Percentiles rank a stretch among this genome's conserved stretches.
phyloP scores from a whole-genome alignment of 2,888 invertebrate genomes.

The Rhodophaea formosa region DNA sequence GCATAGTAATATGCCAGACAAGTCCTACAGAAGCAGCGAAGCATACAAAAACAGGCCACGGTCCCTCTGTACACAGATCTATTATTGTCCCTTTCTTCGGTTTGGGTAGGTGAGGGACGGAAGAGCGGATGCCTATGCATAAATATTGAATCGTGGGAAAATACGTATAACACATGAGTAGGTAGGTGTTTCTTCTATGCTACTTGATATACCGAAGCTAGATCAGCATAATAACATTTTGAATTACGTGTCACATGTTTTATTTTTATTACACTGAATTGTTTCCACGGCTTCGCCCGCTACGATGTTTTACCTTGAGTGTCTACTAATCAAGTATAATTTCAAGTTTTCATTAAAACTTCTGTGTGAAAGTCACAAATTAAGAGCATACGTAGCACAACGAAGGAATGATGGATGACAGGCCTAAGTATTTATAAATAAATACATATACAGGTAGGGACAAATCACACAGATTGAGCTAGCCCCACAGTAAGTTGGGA shows the following conservation, averaged over 20 bases:
- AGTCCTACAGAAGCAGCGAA: constrained; percentile 36
- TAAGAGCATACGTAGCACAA: too few species aligned
- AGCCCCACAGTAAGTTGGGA: too few species aligned
- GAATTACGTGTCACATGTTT: neutral
- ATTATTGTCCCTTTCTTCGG: constrained; percentile 37
- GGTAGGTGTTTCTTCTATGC: constrained; percentile 18
- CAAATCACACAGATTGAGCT: too few species aligned
- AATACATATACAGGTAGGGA: too few species aligned
- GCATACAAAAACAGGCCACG: constrained; percentile 48
- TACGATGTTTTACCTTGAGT: too few species aligned
- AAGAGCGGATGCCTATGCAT: constrained; percentile 46
- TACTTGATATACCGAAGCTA: constrained; percentile 9
- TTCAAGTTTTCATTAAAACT: too few species aligned
- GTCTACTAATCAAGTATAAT: too few species aligned
- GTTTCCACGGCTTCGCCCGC: too few species aligned
- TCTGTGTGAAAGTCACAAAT: too few species aligned
- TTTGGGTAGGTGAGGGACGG: constrained; percentile 33
- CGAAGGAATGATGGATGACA: too few species aligned
- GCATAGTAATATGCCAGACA: constrained; percentile 35
- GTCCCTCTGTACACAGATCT: constrained; percentile 39
- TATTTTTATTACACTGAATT: neutral
- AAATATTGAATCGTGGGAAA: constrained; percentile 60
- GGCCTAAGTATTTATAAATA: too few species aligned
- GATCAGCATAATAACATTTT: neutral
- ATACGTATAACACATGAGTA: constrained; percentile 39